These are phyloP conservation scores for Andrena praecox DNA, from an alignment of 2,888 invertebrate species.

Conservation along the genomic window DNA sequence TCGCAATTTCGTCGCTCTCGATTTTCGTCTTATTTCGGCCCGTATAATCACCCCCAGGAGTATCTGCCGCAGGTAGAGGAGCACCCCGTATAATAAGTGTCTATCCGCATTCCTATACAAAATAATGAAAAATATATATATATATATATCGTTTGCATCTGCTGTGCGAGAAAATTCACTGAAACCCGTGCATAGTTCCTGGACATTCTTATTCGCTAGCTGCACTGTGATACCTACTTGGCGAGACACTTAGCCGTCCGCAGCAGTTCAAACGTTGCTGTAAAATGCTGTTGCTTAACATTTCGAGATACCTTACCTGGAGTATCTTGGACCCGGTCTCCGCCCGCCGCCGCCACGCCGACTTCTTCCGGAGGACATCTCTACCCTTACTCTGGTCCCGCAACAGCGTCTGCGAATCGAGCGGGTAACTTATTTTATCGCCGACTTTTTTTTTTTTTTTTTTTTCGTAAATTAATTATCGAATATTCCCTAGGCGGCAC, in stretches of 20 bases:
- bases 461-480: too few relatives aligned
- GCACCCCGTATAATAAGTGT: slow-evolving; percentile 25
- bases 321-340: slow-evolving; percentile 81
- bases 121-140: slow-evolving; percentile 44
- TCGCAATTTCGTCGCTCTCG: too few relatives aligned
- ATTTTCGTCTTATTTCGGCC: too few relatives aligned
- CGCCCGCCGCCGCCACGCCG: slow-evolving; percentile 88
- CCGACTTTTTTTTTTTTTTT: too few relatives aligned
- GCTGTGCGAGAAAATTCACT: slow-evolving; percentile 60
- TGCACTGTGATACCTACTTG: slow-evolving; percentile 79
- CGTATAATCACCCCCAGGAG: too few relatives aligned
- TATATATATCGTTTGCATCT: slow-evolving; percentile 27
- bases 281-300: slow-evolving; percentile 59
- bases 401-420: slow-evolving; percentile 90
- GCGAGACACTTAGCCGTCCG: slow-evolving; percentile 66
- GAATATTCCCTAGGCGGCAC: slow-evolving; percentile 77
- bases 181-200: slow-evolving; percentile 68
- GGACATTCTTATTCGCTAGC: slow-evolving; percentile 60
- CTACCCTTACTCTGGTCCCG: slow-evolving; percentile 95
- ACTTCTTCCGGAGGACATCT: slow-evolving; percentile 96
- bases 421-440: not conserved
- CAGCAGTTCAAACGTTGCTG: slow-evolving; percentile 72
- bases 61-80: too few relatives aligned
- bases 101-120: slow-evolving; percentile 63
- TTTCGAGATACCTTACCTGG: slow-evolving; percentile 77